phyloP scores from a whole-genome alignment of 1,140 invertebrate species.

The Zaprionus tsacasi region DNA sequence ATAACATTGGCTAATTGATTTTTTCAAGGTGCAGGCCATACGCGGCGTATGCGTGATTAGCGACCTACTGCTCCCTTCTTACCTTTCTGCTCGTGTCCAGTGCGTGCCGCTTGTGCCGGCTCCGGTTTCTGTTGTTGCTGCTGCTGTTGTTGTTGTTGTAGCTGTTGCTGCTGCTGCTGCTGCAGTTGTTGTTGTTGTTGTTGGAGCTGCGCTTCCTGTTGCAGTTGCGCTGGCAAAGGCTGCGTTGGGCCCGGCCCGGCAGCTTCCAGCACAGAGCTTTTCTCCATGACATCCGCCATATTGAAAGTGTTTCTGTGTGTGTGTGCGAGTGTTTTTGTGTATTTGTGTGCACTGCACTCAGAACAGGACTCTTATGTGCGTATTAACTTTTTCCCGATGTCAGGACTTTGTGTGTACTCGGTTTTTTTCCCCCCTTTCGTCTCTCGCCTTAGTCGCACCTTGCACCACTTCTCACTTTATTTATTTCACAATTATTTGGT shows the following conservation, averaged over 20 bases:
- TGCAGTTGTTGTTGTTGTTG: conserved; percentile 59
- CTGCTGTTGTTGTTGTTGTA: conserved; percentile 34
- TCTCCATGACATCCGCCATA: conserved; percentile 83
- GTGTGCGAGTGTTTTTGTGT: conserved; percentile 32
- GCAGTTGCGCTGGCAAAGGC: conserved; percentile 38
- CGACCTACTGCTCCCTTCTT: conserved; percentile 25
- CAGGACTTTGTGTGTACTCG: conserved; percentile 53
- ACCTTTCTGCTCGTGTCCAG: conserved; percentile 75
- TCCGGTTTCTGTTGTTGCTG: conserved; percentile 35
- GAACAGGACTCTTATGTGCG: conserved; percentile 59
- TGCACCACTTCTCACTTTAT: conserved; percentile 2
- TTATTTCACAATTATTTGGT: conserved; percentile 27
- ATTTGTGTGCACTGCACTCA: conserved; percentile 57
- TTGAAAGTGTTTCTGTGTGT: conserved; percentile 67
- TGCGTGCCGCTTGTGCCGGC: conserved; percentile 46
- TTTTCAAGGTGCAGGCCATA: conserved; percentile 27
- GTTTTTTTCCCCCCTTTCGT: conserved; percentile 16
- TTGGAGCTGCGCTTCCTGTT: conserved; percentile 42
- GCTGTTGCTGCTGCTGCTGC: conserved; percentile 33
- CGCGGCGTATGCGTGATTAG: conserved; percentile 66
- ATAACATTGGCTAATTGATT: conserved; percentile 68
- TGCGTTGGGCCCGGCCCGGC: conserved; percentile 58
- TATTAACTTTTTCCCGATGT: conserved; percentile 49
- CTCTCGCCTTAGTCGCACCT: too few species aligned
- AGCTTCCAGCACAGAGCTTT: conserved; percentile 80